These are phyloP conservation scores for Hyla sarda DNA, from an alignment of 2,113 vertebrate species.

Conservation along the genomic window DNA sequence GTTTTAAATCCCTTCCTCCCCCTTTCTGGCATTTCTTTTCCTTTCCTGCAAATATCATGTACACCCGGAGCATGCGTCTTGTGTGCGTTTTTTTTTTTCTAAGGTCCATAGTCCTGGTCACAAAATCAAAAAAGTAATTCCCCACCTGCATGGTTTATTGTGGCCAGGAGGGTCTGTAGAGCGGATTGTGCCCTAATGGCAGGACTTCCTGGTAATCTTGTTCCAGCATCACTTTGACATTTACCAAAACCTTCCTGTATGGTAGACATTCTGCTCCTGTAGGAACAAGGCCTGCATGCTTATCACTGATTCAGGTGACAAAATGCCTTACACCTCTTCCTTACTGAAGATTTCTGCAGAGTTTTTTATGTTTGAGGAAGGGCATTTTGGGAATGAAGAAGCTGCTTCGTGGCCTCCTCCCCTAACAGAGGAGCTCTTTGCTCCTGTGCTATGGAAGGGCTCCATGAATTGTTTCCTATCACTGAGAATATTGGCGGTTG, in stretches of 20 bases:
- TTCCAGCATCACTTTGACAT: slow-evolving; percentile 74
- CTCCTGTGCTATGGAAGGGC: slow-evolving; percentile 15
- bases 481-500: slow-evolving; percentile 74
- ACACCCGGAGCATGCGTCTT: not conserved
- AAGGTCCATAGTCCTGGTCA: not conserved
- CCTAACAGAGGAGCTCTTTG: not conserved
- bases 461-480: not conserved
- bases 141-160: not conserved
- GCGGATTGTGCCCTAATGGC: not conserved
- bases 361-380: slow-evolving; percentile 67
- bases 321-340: slow-evolving; percentile 93
- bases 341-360: slow-evolving; percentile 86
- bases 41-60: slow-evolving; percentile 10
- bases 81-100: not conserved
- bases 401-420: slow-evolving; percentile 1
- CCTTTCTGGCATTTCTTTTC: slow-evolving; percentile 1
- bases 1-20: not conserved
- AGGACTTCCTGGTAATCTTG: slow-evolving; percentile 70
- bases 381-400: slow-evolving; percentile 73
- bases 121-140: not conserved
- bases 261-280: slow-evolving; percentile 69
- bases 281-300: slow-evolving; percentile 81
- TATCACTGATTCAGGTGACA: slow-evolving; percentile 84
- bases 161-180: not conserved
- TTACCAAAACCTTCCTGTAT: slow-evolving; percentile 67